Evolutionary conservation across 2,888 invertebrate species (phyloP).

Genomic region (Ypsolopha sequella): DNA sequence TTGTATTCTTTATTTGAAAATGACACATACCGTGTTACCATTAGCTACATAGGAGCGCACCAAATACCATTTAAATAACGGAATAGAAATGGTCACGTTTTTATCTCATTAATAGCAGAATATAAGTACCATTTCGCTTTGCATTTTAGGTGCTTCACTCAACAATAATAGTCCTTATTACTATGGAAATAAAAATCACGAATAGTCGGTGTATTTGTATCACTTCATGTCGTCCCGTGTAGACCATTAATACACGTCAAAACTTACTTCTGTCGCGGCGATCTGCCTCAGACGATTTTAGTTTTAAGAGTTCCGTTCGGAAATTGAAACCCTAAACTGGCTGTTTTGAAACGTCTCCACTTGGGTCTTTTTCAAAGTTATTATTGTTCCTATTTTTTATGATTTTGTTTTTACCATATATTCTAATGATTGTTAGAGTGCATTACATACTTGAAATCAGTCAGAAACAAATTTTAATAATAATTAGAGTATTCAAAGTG

Average conservation of each 20-base stretch:
- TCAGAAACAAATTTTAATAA: too few relatives aligned
- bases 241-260: slow-evolving; percentile 57
- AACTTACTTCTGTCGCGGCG: slow-evolving; percentile 15
- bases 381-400: slow-evolving; percentile 53
- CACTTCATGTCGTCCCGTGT: slow-evolving; percentile 33
- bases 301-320: too few relatives aligned
- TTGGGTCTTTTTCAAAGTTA: too few relatives aligned
- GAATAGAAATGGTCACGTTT: slow-evolving; percentile 42
- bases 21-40: neutral
- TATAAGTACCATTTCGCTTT: too few relatives aligned
- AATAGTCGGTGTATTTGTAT: slow-evolving; percentile 22
- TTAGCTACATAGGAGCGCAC: slow-evolving; percentile 12
- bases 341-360: too few relatives aligned
- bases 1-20: too few relatives aligned
- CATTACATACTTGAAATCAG: too few relatives aligned
- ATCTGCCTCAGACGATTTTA: slow-evolving; percentile 23
- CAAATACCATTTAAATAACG: slow-evolving; percentile 34
- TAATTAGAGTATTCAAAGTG: too few relatives aligned
- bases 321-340: too few relatives aligned
- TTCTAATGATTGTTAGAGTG: too few relatives aligned
- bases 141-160: neutral
- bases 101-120: slow-evolving; percentile 64
- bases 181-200: neutral
- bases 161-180: too few relatives aligned
- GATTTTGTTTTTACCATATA: slow-evolving; percentile 51